These are phyloP conservation scores for Rostratula benghalensis DNA, from an alignment of 2,113 vertebrate genomes.

Conservation along the genomic window DNA sequence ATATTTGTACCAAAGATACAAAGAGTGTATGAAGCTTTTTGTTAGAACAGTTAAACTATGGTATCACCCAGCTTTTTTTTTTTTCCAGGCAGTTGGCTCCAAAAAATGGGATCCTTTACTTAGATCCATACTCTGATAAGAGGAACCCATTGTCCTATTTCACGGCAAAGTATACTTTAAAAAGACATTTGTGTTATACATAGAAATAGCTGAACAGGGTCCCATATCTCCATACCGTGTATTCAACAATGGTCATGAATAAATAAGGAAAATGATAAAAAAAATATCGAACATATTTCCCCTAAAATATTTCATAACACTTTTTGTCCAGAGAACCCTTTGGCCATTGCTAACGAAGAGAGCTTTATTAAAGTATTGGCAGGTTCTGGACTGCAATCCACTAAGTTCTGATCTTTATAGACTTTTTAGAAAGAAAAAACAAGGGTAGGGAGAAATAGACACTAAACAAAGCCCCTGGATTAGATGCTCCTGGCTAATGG, in stretches of 20 bases:
- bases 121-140: not conserved
- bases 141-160: not conserved
- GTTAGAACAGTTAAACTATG: not conserved
- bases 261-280: not conserved
- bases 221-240: not conserved
- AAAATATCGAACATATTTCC: not conserved
- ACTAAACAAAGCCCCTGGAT: not conserved
- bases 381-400: not conserved
- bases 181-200: not conserved
- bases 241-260: not conserved
- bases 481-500: not conserved
- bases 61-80: rapidly evolving
- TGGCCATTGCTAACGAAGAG: not conserved
- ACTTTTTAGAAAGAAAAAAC: not conserved
- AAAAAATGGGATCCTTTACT: not conserved
- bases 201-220: not conserved
- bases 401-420: not conserved
- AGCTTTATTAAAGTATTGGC: not conserved
- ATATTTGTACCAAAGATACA: not conserved
- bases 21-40: not conserved
- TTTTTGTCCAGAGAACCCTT: not conserved
- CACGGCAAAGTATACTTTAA: not conserved
- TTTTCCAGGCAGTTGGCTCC: not conserved
- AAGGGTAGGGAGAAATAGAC: not conserved
- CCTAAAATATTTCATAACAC: not conserved